Percentiles rank a stretch among this genome's conserved stretches.
phyloP scores from a whole-genome alignment of 2,888 invertebrate species.

The Tricholauxania praeusta region DNA sequence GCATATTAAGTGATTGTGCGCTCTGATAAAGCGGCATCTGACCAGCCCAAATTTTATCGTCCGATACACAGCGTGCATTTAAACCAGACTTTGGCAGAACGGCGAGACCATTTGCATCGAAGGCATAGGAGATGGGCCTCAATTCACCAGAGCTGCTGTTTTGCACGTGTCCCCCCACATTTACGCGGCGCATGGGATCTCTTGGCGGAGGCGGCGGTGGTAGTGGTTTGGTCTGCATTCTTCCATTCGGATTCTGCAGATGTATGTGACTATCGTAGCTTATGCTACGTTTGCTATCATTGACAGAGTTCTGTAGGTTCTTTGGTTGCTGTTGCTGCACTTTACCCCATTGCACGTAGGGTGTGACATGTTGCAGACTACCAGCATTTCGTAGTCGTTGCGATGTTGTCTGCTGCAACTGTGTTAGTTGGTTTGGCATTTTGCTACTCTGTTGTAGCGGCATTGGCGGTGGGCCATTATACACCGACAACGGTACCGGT shows the following conservation, averaged over 20 bases:
- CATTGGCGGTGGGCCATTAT: slow-evolving; percentile 47
- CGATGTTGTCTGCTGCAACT: slow-evolving; percentile 9
- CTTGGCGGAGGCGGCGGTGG: slow-evolving; percentile 87
- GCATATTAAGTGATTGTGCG: slow-evolving; percentile 60
- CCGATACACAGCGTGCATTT: slow-evolving; percentile 66
- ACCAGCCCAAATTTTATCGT: slow-evolving; percentile 66
- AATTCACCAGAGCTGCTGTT: slow-evolving; percentile 61
- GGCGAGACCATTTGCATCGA: slow-evolving; percentile 63
- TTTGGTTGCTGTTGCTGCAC: slow-evolving; percentile 52
- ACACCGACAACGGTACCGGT: slow-evolving; percentile 68
- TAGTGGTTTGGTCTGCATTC: slow-evolving; percentile 64
- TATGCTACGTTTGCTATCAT: slow-evolving; percentile 63
- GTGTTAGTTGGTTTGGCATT: slow-evolving; percentile 1
- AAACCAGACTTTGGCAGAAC: slow-evolving; percentile 46
- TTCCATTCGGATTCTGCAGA: slow-evolving; percentile 57
- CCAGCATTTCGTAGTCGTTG: slow-evolving; percentile 54
- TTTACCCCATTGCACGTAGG: slow-evolving; percentile 61
- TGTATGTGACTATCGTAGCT: slow-evolving; percentile 67
- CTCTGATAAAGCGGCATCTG: slow-evolving; percentile 61
- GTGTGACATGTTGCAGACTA: slow-evolving; percentile 55
- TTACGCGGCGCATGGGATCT: slow-evolving; percentile 75
- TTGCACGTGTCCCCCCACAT: slow-evolving; percentile 59
- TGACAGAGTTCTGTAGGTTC: slow-evolving; percentile 60
- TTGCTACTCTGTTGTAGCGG: not conserved
- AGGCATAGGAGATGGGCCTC: slow-evolving; percentile 72